phyloP scores from a whole-genome alignment of 2,113 vertebrate species.

The Alligator sinensis region DNA sequence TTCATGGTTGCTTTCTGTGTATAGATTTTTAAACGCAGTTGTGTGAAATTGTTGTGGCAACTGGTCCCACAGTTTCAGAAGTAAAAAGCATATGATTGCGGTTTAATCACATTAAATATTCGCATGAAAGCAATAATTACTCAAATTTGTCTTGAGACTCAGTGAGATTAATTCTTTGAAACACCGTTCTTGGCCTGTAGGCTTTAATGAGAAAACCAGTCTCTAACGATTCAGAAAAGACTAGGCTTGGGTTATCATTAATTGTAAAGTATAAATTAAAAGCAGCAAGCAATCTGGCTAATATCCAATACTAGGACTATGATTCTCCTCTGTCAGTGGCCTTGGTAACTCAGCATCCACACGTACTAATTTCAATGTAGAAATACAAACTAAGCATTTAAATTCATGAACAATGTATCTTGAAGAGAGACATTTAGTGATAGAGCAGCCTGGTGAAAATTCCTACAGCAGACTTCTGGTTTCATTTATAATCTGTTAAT shows the following conservation, averaged over 20 bases:
- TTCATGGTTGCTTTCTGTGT: neutral
- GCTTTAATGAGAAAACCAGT: conserved; percentile 58
- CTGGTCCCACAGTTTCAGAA: conserved; percentile 14
- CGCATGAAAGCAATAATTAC: conserved; percentile 73
- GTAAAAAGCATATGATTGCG: conserved; percentile 17
- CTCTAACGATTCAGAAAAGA: conserved; percentile 49
- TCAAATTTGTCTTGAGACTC: conserved; percentile 72
- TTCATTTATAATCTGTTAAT: conserved; percentile 63
- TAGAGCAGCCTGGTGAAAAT: conserved; percentile 20
- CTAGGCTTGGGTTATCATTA: conserved; percentile 25
- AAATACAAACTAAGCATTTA: neutral
- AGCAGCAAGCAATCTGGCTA: neutral
- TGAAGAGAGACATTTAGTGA: neutral
- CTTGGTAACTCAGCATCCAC: neutral
- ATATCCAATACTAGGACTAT: neutral
- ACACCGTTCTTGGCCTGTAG: conserved; percentile 59
- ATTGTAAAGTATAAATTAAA: conserved; percentile 51
- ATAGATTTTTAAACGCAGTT: neutral
- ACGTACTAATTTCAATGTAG: neutral
- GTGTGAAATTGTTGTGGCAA: neutral
- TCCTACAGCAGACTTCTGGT: conserved; percentile 11
- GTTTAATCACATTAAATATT: conserved; percentile 77
- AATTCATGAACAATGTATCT: neutral
- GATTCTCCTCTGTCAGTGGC: conserved; percentile 5
- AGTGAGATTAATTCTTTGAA: conserved; percentile 72